phyloP scores from a whole-genome alignment of 1,140 invertebrate species.

The Drosophila persimilis region DNA sequence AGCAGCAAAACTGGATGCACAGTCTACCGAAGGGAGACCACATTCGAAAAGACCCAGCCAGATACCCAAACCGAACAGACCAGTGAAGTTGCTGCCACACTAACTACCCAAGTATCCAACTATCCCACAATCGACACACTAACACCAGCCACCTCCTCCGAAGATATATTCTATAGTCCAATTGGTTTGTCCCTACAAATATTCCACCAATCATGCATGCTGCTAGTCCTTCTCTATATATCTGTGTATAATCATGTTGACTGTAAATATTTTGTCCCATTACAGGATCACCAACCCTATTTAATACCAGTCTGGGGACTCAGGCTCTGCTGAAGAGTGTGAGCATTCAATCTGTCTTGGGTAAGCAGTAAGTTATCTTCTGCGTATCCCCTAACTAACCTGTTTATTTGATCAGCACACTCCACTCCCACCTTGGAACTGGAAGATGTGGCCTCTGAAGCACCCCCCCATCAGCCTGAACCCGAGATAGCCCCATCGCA shows the following conservation, averaged over 20 bases:
- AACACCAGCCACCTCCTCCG: slow-evolving; percentile 76
- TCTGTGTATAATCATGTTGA: background rate
- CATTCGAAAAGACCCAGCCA: slow-evolving; percentile 17
- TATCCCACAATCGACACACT: slow-evolving; percentile 63
- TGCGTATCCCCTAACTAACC: background rate
- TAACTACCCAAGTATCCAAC: slow-evolving; percentile 34
- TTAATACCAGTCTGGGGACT: slow-evolving; percentile 43
- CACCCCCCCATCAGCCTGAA: slow-evolving; percentile 10
- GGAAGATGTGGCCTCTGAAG: slow-evolving; percentile 28
- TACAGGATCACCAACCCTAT: slow-evolving; percentile 65
- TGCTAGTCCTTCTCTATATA: background rate
- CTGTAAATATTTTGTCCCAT: background rate
- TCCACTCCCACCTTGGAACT: slow-evolving; percentile 54
- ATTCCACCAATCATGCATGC: background rate
- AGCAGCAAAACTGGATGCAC: slow-evolving; percentile 23
- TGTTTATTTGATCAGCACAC: slow-evolving; percentile 24
- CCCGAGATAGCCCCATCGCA: background rate
- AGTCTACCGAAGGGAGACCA: slow-evolving; percentile 15
- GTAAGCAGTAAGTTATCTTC: slow-evolving; percentile 25
- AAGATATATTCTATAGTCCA: slow-evolving; percentile 79
- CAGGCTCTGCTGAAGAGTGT: slow-evolving; percentile 42
- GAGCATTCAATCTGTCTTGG: slow-evolving; percentile 38
- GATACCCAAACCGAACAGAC: slow-evolving; percentile 36
- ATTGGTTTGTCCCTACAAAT: slow-evolving; percentile 60
- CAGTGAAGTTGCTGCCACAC: slow-evolving; percentile 12